Base-by-base conservation (phyloP, 2,113 vertebrate genomes). In the Eurypyga helias region DNA sequence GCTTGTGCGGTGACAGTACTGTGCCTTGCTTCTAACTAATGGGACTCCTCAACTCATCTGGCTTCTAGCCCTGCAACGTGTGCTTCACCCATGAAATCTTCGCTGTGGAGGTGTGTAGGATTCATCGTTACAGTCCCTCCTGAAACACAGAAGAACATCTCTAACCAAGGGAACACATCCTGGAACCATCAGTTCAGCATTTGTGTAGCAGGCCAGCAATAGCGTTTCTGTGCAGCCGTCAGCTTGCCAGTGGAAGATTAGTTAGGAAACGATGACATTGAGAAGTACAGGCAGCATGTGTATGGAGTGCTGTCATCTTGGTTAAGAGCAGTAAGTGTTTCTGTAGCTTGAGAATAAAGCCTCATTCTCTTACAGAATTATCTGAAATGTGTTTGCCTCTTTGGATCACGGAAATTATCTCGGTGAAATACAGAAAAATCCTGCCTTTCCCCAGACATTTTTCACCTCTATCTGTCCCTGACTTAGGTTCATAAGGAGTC, bases 61-160 rank as follows among this genome's bases (percentile, higher is more conserved):
- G 5, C n/a, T 70, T 67, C 25, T 29, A 86, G 17, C 21, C 51
- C 36, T 89, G 29, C 7, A 54, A 17, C 2, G 1, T 1, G 1
- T 46, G 45, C 21, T 54, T 79, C 57, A 28, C 0, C 0, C 29
- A 23, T 4, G 6, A 81, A 77, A 85, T 45, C 14, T 11, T 72
- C 83, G 49, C 31, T 25, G 7, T 17, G 23, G 33, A 71, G 11
- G 5, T 23, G 13, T 8, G 17, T 9, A 38, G 24, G 17, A 43
- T 17, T 60, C 6, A 28, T 9, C 14, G 78, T 73, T 20, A 33
- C 3, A 16, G 19, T 3, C 26, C 4, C 13, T 83, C 21, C 55
- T 20, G 21, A 72, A 83, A 29, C 19, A 76, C 7, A 12, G 43
- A 84, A 90, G 14, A 81, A 21, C 13, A 29, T 12, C 12, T 41